phyloP scores from a whole-genome alignment of 2,797 vertebrate genomes.

The Knipowitschia caucasica region DNA sequence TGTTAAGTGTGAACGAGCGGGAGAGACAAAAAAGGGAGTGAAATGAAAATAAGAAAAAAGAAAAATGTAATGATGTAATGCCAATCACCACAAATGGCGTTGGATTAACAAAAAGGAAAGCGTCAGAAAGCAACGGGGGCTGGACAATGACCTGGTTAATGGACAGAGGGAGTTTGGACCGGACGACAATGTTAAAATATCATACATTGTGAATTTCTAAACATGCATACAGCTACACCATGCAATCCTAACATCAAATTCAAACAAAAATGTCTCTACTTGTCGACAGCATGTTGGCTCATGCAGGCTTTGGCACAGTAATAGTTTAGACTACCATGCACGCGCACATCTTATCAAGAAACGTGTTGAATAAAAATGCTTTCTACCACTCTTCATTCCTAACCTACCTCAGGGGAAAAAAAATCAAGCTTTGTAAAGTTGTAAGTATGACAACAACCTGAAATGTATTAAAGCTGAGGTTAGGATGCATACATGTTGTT shows the following conservation, averaged over 20 bases:
- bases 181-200: slow-evolving; percentile 23
- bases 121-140: slow-evolving; percentile 4
- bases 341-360: slow-evolving; percentile 3
- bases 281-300: slow-evolving; percentile 23
- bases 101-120: slow-evolving; percentile 48
- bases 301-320: background rate
- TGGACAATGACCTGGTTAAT: slow-evolving; percentile 9
- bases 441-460: too few relatives aligned
- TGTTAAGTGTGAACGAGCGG: slow-evolving; percentile 64
- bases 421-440: too few relatives aligned
- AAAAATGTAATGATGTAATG: slow-evolving; percentile 64
- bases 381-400: too few relatives aligned
- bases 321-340: slow-evolving; percentile 1
- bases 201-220: background rate
- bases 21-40: slow-evolving; percentile 25
- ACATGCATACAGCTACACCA: slow-evolving; percentile 14
- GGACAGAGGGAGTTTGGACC: slow-evolving; percentile 18
- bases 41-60: slow-evolving; percentile 36
- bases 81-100: slow-evolving; percentile 56
- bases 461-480: too few relatives aligned
- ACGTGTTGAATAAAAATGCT: background rate
- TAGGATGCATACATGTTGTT: too few relatives aligned
- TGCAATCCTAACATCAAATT: slow-evolving; percentile 5
- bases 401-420: too few relatives aligned
- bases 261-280: background rate